These are phyloP conservation scores for Drosophila pallidifrons DNA, from an alignment of 1,140 invertebrate genomes.

Conservation along the genomic window DNA sequence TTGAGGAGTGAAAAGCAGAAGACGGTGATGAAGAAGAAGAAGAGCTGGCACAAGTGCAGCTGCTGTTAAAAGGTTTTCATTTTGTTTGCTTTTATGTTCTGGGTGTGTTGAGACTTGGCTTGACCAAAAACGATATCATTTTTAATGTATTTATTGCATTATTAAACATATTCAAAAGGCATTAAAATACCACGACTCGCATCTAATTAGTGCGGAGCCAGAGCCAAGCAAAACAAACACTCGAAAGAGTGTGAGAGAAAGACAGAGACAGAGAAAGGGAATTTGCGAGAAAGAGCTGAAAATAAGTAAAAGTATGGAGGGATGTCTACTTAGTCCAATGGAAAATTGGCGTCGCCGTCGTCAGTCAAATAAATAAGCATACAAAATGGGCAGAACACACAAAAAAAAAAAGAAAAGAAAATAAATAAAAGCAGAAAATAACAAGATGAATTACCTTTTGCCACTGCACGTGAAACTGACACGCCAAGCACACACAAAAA, in stretches of 20 bases:
- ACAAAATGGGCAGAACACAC: conserved; percentile 36
- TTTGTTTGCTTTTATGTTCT: not conserved
- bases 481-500: conserved; percentile 54
- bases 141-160: conserved; percentile 46
- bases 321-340: conserved; percentile 34
- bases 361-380: conserved; percentile 46
- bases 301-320: conserved; percentile 30
- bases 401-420: conserved; percentile 11
- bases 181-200: conserved; percentile 60
- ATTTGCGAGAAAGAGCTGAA: not conserved
- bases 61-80: conserved; percentile 7
- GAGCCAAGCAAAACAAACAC: conserved; percentile 28
- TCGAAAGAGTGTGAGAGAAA: not conserved
- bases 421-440: conserved; percentile 37
- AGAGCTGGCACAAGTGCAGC: not conserved
- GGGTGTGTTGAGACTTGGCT: not conserved
- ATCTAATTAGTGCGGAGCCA: conserved; percentile 57
- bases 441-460: conserved; percentile 83
- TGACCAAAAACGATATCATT: conserved; percentile 2
- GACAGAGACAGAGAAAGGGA: not conserved
- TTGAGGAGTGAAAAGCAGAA: not conserved
- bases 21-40: not conserved
- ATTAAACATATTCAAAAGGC: conserved; percentile 45
- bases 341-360: conserved; percentile 38
- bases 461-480: conserved; percentile 82